Evolutionary conservation across 2,113 vertebrate genomes (phyloP).

Genomic region (Tricholaema leucomelas): DNA sequence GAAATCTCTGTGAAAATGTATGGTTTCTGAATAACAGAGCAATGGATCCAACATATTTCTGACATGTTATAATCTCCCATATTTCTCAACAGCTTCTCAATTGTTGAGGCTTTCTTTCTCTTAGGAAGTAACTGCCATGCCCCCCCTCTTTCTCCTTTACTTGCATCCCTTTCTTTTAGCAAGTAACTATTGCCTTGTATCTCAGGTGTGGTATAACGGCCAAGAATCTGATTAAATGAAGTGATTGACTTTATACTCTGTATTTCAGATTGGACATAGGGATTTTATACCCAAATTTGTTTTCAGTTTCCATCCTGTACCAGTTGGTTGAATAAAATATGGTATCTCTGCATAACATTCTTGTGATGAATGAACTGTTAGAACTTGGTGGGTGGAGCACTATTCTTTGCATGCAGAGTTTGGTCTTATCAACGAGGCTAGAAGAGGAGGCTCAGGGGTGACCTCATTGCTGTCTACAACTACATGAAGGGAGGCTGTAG

Average conservation of each 20-base stretch:
- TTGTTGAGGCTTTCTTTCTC: background rate
- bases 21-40: background rate
- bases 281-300: rapidly evolving
- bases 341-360: background rate
- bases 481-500: too few species aligned
- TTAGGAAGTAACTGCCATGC: background rate
- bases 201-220: background rate
- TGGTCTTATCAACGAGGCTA: background rate
- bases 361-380: background rate
- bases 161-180: background rate
- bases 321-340: background rate
- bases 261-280: background rate
- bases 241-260: background rate
- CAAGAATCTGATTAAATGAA: background rate
- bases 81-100: background rate
- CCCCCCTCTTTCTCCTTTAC: background rate
- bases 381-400: rapidly evolving
- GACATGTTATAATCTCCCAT: background rate
- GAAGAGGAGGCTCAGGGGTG: too few species aligned
- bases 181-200: background rate
- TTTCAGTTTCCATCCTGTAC: background rate
- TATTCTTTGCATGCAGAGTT: background rate
- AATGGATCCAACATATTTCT: background rate
- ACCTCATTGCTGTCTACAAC: too few species aligned
- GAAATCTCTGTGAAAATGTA: background rate